Conservation (phyloP, 2,888 invertebrate genomes). For the Antheraea assamensis region DNA sequence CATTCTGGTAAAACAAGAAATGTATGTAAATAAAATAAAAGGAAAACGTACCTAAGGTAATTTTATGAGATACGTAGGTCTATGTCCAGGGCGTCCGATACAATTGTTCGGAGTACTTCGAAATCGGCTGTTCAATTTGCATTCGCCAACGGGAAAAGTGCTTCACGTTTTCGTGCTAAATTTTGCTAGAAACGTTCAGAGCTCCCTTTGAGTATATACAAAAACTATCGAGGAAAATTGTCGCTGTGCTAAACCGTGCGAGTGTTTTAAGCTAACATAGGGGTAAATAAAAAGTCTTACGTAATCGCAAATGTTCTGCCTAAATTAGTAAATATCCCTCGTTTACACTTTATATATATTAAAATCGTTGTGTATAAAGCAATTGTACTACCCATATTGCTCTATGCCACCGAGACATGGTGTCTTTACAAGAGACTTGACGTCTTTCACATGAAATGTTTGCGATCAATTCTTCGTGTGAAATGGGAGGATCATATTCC, state of each 20-base stretch:
- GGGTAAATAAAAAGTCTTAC: not conserved
- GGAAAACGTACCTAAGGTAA: not conserved
- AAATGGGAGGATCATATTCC: too few relatives aligned
- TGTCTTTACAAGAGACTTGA: too few relatives aligned
- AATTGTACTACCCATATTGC: too few relatives aligned
- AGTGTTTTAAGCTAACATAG: not conserved
- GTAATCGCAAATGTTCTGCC: not conserved
- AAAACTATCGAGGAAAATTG: not conserved
- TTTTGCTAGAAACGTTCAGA: slow-evolving; percentile 8
- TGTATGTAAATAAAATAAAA: not conserved
- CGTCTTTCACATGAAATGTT: too few relatives aligned
- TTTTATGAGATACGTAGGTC: slow-evolving; percentile 25
- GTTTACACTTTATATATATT: too few relatives aligned
- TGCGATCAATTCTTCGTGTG: too few relatives aligned
- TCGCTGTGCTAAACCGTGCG: not conserved
- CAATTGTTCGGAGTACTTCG: slow-evolving; percentile 63
- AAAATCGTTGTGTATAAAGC: too few relatives aligned
- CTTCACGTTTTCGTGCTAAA: slow-evolving; percentile 10
- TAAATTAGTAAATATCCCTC: too few relatives aligned
- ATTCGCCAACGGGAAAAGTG: slow-evolving; percentile 50
- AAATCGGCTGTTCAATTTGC: slow-evolving; percentile 72
- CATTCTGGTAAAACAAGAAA: too few relatives aligned
- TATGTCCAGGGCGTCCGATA: slow-evolving; percentile 50
- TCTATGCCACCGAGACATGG: too few relatives aligned
- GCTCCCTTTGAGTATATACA: not conserved